Conservation (phyloP, 2,113 vertebrate genomes). For the Lophura nycthemera region DNA sequence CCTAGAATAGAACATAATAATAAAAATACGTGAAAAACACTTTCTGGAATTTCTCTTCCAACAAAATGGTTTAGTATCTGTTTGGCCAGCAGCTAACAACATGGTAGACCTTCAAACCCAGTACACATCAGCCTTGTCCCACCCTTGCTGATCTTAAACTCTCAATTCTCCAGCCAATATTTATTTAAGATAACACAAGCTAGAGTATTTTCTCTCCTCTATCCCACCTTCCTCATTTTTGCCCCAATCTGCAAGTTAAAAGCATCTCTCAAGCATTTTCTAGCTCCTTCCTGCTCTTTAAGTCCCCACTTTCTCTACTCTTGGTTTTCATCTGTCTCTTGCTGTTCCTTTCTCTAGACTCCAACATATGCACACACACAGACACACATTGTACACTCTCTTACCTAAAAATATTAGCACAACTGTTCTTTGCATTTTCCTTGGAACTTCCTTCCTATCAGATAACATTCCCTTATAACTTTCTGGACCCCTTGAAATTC, state of each 20-base stretch:
- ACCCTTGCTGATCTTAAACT: background rate
- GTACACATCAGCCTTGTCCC: background rate
- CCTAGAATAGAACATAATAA: constrained; percentile 75
- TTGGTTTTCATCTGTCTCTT: background rate
- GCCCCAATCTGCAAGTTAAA: background rate
- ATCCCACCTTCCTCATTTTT: background rate
- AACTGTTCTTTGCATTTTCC: background rate
- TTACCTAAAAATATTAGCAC: background rate
- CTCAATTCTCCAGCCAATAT: background rate
- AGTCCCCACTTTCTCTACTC: background rate
- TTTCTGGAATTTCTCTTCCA: background rate
- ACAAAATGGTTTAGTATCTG: background rate
- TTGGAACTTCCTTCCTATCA: background rate
- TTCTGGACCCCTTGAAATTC: background rate
- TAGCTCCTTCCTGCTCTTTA: background rate
- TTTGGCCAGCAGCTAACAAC: background rate
- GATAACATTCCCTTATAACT: background rate
- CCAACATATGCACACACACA: background rate
- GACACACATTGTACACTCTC: background rate
- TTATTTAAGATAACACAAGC: background rate
- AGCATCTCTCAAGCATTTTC: background rate
- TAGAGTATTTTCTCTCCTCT: background rate
- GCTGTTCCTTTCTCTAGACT: background rate
- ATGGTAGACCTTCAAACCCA: background rate
- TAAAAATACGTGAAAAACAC: background rate